Conservation (phyloP, 1,140 invertebrate genomes). For the Lordiphosa mommai region DNA sequence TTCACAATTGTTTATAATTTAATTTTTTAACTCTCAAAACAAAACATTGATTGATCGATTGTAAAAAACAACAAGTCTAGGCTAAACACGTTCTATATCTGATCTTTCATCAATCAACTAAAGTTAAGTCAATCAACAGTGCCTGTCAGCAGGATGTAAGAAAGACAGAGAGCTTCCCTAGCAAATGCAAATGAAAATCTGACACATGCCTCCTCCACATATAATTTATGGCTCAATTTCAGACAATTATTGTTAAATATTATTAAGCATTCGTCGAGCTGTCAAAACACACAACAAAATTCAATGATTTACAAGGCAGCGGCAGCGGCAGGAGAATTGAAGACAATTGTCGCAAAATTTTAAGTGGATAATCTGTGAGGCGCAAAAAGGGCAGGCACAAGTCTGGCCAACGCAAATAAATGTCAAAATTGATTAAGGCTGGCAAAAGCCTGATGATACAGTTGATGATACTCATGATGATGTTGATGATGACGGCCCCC, state of each 20-base stretch:
- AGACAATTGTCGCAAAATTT: constrained; percentile 71
- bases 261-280: constrained; percentile 75
- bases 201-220: constrained; percentile 50
- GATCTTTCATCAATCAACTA: constrained; percentile 59
- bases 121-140: constrained; percentile 47
- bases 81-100: constrained; percentile 5
- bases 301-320: constrained; percentile 66
- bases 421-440: constrained; percentile 72
- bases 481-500: background rate
- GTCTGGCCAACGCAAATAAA: constrained; percentile 62
- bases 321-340: constrained; percentile 19
- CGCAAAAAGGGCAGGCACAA: constrained; percentile 39
- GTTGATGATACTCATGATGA: constrained; percentile 1
- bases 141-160: constrained; percentile 36
- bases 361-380: constrained; percentile 66
- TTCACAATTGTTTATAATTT: too few relatives aligned
- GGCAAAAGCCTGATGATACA: background rate
- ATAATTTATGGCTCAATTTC: constrained; percentile 79
- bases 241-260: constrained; percentile 79
- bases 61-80: constrained; percentile 15
- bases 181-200: constrained; percentile 48
- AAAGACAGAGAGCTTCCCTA: constrained; percentile 13
- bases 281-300: constrained; percentile 63
- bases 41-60: constrained; percentile 23
- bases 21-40: too few relatives aligned